Conservation (phyloP, 2,888 invertebrate genomes). For the Bibio marci region DNA sequence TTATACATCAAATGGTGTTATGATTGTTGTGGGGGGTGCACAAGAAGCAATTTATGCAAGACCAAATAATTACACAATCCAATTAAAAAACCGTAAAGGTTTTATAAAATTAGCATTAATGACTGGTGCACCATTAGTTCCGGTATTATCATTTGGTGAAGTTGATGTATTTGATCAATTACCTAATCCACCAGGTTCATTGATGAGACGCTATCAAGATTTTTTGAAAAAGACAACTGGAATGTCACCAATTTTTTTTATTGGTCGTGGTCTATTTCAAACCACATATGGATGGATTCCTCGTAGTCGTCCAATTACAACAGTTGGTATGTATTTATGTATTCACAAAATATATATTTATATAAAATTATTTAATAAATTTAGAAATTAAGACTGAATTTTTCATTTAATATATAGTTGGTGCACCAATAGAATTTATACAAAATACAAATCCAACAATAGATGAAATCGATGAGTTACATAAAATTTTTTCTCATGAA, state of each 20-base stretch:
- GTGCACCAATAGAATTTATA: slow-evolving; percentile 62
- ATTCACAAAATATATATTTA: too few relatives aligned
- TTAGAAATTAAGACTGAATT: too few relatives aligned
- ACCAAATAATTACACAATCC: slow-evolving; percentile 55
- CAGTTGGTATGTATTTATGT: too few relatives aligned
- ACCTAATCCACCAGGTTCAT: slow-evolving; percentile 54
- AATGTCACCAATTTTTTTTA: slow-evolving; percentile 54
- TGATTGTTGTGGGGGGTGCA: slow-evolving; percentile 77
- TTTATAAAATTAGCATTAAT: slow-evolving; percentile 55
- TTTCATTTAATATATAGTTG: too few relatives aligned
- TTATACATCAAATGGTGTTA: slow-evolving; percentile 35
- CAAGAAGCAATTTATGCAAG: slow-evolving; percentile 70
- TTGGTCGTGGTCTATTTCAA: slow-evolving; percentile 81
- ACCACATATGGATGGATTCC: slow-evolving; percentile 80
- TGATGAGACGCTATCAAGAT: slow-evolving; percentile 48
- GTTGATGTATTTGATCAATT: slow-evolving; percentile 68
- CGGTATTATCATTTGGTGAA: slow-evolving; percentile 82
- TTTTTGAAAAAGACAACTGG: slow-evolving; percentile 47
- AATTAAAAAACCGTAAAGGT: slow-evolving; percentile 62
- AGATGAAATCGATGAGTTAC: slow-evolving; percentile 60
- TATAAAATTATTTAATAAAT: too few relatives aligned
- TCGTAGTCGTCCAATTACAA: slow-evolving; percentile 56
- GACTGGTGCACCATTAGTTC: slow-evolving; percentile 63
- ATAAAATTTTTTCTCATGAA: slow-evolving; percentile 51
- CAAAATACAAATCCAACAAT: slow-evolving; percentile 51